Conservation (phyloP, 2,888 invertebrate species). For the Anoncus sp. region DNA sequence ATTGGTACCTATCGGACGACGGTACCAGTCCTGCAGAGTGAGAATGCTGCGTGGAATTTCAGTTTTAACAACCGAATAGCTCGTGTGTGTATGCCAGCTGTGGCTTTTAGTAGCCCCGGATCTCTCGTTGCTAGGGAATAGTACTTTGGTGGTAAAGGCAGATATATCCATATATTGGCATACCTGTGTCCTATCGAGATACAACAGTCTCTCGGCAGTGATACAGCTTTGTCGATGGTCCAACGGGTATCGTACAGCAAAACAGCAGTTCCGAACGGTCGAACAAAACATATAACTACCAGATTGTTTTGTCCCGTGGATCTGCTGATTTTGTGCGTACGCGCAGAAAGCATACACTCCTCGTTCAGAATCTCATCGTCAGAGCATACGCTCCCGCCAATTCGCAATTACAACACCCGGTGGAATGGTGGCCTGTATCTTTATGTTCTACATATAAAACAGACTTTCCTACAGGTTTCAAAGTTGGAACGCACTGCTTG, state of each 20-base stretch:
- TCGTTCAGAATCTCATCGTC: constrained; percentile 16
- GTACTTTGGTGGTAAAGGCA: constrained; percentile 18
- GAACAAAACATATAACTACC: constrained; percentile 12
- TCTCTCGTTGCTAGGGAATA: constrained; percentile 33
- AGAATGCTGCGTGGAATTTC: constrained; percentile 43
- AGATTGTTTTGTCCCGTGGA: constrained; percentile 42
- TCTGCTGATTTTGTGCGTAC: constrained; percentile 18
- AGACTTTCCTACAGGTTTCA: constrained; percentile 9
- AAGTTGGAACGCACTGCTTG: constrained; percentile 6
- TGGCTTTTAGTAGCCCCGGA: not conserved
- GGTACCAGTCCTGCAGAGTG: constrained; percentile 8
- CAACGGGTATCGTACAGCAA: constrained; percentile 26
- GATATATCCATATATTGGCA: constrained; percentile 2
- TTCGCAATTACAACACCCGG: constrained; percentile 29
- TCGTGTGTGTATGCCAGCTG: constrained; percentile 30
- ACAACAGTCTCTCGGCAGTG: constrained; percentile 23
- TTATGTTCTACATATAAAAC: not conserved
- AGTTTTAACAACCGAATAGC: constrained; percentile 2
- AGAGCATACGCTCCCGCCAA: constrained; percentile 10
- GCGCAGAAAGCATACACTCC: not conserved
- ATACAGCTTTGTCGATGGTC: constrained; percentile 44
- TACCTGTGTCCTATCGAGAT: constrained; percentile 1
- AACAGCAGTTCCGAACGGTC: constrained; percentile 31
- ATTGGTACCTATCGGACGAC: constrained; percentile 35
- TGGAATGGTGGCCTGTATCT: constrained; percentile 9